Percentiles rank a stretch among this genome's conserved stretches.
Evolutionary conservation across 2,797 vertebrate species (phyloP).

Genomic region (Menidia menidia): DNA sequence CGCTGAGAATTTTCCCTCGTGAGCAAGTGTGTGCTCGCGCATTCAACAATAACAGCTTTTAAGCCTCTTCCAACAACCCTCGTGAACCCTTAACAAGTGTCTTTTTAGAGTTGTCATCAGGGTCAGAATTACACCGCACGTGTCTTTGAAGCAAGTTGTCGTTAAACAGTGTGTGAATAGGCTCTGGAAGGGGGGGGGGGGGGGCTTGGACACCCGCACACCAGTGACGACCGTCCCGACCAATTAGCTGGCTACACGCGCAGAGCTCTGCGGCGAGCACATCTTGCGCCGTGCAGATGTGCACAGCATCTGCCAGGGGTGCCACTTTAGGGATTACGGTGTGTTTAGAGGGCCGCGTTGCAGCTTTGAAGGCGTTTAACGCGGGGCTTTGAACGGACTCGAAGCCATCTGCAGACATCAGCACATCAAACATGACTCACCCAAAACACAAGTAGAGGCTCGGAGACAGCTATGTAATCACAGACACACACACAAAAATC

Average conservation of each 20-base stretch:
- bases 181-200: constrained; percentile 17
- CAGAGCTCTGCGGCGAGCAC: neutral
- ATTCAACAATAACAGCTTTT: constrained; percentile 61
- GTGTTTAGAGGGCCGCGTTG: constrained; percentile 59
- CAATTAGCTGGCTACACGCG: too few relatives aligned
- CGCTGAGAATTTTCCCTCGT: constrained; percentile 20
- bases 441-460: constrained; percentile 53
- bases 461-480: constrained; percentile 57
- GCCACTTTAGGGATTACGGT: constrained; percentile 68
- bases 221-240: neutral
- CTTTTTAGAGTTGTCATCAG: constrained; percentile 67
- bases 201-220: constrained; percentile 24
- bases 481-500: neutral
- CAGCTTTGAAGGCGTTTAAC: constrained; percentile 58
- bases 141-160: constrained; percentile 52
- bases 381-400: constrained; percentile 43
- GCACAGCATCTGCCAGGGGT: constrained; percentile 43
- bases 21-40: constrained; percentile 28
- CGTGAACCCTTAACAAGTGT: constrained; percentile 41
- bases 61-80: constrained; percentile 40
- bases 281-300: constrained; percentile 40
- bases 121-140: constrained; percentile 53
- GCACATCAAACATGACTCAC: constrained; percentile 62
- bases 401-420: constrained; percentile 45
- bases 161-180: neutral